phyloP scores from a whole-genome alignment of 2,797 vertebrate species.

The Peromyscus eremicus region DNA sequence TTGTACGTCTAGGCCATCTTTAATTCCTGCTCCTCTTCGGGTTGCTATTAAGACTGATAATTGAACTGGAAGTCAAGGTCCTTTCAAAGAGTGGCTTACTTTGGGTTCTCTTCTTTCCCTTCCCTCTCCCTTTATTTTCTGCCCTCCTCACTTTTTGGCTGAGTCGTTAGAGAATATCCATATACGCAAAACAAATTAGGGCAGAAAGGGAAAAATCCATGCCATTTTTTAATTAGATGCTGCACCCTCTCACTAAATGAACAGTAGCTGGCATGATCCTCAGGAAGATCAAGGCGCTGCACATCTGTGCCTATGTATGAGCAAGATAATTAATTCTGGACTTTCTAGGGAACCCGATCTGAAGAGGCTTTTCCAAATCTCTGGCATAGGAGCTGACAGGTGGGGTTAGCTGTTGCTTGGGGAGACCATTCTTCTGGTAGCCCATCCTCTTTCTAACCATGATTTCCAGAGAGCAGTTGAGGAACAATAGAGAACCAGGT shows the following conservation, averaged over 20 bases:
- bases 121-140: no score
- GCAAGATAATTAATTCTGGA: slow-evolving; percentile 75
- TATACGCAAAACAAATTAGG: slow-evolving; percentile 85
- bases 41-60: slow-evolving; percentile 83
- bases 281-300: slow-evolving; percentile 74
- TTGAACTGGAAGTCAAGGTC: slow-evolving; percentile 84
- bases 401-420: not conserved
- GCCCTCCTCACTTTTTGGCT: not conserved
- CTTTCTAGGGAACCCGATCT: slow-evolving; percentile 66
- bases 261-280: slow-evolving; percentile 69
- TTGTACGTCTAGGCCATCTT: slow-evolving; percentile 86
- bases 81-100: slow-evolving; percentile 67
- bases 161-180: slow-evolving; percentile 83
- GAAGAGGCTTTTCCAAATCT: slow-evolving; percentile 57
- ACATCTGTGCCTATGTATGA: slow-evolving; percentile 64
- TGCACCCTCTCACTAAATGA: slow-evolving; percentile 58
- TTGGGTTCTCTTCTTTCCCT: not conserved
- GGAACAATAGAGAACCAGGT: not conserved
- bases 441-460: not conserved
- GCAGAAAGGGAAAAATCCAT: slow-evolving; percentile 75
- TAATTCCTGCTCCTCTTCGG: slow-evolving; percentile 83
- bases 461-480: not conserved
- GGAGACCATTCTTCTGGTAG: not conserved
- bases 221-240: slow-evolving; percentile 79
- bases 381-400: not conserved